Base-by-base conservation (phyloP, 2,888 invertebrate genomes). In the Drosophila macrospina region DNA sequence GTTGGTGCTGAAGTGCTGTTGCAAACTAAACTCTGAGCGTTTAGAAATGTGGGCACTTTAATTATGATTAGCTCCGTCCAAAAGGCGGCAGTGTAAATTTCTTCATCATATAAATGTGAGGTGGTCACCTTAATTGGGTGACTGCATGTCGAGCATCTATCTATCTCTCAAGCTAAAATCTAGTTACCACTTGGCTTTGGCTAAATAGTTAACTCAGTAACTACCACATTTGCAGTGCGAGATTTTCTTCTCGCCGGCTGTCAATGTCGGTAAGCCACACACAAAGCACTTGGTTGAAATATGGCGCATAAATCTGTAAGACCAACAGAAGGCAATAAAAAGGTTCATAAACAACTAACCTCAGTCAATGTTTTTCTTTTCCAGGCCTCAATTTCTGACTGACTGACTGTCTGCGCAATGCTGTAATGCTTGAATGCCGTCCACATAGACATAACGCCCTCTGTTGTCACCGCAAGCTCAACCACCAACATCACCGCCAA, bases 311-410 rank as follows among this genome's bases (percentile, higher is more conserved):
- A 84, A 84, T 84, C 86, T 72, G 54, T 51, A 64, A 62, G 57
- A 56, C 74, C 80, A 69, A 74, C 86, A 77, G 78, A 69, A 56
- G 78, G 80, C 74, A 66, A 88, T 80, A 80, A 83, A 86, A 88
- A 77, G 74, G 71, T 77, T 63, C 86, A 86, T 88, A 88, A 83
- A 83, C 88, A 88, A 83, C 83, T 77, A 80, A 88, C 78, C 84
- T 74, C 71, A 56, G 71, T 64, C 86, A 86, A 83, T 68, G 80
- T 67, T 68, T 63, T 65, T 62, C 60, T 60, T 68, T 52, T 41
- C 54, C 62, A 47, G 47, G 45, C 42, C 59, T 44, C 32, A 34
- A 11, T 34, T 30, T 59, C 65, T 42, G 57, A 44, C 61, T 52
- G 52, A 39, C 54, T 50, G 41, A 32, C 47, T 42, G n/a, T 6